phyloP scores from a whole-genome alignment of 2,113 vertebrate species.

The Sprattus sprattus region DNA sequence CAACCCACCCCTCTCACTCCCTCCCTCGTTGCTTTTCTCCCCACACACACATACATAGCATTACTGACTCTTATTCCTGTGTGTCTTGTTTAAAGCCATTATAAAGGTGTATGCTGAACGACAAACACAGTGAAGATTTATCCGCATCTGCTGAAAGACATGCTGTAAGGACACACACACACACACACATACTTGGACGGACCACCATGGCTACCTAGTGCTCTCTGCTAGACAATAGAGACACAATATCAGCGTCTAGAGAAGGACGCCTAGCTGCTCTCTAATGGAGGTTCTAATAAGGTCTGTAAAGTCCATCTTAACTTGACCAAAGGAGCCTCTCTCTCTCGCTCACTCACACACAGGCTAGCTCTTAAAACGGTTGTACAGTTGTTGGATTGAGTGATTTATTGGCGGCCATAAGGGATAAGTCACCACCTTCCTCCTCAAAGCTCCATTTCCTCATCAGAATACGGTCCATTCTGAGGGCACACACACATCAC shows the following conservation, averaged over 20 bases:
- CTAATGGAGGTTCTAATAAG: too few relatives aligned
- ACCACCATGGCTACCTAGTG: too few relatives aligned
- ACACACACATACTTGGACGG: neutral
- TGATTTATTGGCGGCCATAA: too few relatives aligned
- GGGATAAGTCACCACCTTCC: too few relatives aligned
- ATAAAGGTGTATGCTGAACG: slow-evolving; percentile 10
- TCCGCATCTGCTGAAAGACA: neutral
- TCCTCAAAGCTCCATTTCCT: neutral
- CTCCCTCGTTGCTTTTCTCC: slow-evolving; percentile 3
- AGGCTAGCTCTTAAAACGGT: neutral
- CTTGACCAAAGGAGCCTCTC: neutral
- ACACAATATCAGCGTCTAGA: neutral
- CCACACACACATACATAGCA: neutral
- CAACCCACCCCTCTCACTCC: neutral
- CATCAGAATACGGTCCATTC: too few relatives aligned
- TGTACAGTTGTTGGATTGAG: too few relatives aligned
- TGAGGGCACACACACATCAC: too few relatives aligned
- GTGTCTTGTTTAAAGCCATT: neutral
- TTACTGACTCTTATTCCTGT: neutral
- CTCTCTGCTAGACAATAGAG: neutral
- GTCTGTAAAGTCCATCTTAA: neutral
- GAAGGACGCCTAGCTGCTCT: too few relatives aligned
- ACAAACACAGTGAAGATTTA: neutral
- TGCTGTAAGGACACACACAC: neutral
- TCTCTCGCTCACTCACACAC: neutral